These are phyloP conservation scores for Aleadryas rufinucha DNA, from an alignment of 2,113 vertebrate genomes.

Conservation along the genomic window DNA sequence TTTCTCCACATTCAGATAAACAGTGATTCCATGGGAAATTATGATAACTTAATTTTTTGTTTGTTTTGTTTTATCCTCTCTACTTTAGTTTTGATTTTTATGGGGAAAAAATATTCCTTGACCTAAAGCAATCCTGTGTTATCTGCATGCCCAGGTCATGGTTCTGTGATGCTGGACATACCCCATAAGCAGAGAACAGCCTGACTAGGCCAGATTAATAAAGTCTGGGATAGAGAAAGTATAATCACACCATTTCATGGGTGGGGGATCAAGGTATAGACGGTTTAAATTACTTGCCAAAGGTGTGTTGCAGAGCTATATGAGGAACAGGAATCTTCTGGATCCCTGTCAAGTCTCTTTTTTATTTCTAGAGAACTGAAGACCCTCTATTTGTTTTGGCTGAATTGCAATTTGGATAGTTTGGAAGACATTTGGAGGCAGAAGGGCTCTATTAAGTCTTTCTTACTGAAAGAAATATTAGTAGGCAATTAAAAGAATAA, in stretches of 20 bases:
- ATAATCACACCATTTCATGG: neutral
- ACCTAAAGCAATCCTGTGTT: neutral
- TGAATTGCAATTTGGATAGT: neutral
- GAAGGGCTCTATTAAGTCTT: neutral
- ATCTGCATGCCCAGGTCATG: neutral
- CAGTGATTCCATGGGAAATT: neutral
- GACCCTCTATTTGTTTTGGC: neutral
- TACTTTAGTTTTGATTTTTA: neutral
- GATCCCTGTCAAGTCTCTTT: neutral
- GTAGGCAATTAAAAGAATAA: conserved; percentile 41
- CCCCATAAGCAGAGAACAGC: neutral
- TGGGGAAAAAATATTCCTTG: fast-evolving
- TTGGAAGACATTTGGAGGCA: neutral
- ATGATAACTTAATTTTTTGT: neutral
- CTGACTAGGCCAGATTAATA: neutral
- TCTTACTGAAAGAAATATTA: conserved; percentile 5
- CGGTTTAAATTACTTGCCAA: neutral
- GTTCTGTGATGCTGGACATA: neutral
- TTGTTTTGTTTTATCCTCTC: neutral
- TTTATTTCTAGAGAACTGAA: neutral
- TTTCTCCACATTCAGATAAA: neutral
- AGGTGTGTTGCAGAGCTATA: neutral
- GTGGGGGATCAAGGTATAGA: neutral
- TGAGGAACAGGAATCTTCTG: neutral
- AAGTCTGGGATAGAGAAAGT: neutral